A percentile compares a stretch with the other conserved stretches of the same genome.
Evolutionary conservation across 2,888 invertebrate genomes (phyloP).

Genomic region (Eupithecia inturbata): DNA sequence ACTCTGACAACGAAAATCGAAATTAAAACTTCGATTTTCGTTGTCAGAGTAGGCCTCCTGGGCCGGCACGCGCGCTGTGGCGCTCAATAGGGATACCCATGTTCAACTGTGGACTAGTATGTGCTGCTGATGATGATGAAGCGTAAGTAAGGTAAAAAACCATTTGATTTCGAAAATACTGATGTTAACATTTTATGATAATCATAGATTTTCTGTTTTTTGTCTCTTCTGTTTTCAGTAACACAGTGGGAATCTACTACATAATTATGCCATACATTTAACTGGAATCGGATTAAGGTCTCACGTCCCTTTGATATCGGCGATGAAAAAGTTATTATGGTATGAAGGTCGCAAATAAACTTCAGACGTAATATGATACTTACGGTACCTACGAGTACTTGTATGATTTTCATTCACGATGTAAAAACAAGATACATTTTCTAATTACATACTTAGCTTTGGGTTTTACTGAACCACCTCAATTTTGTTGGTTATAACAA

Average conservation of each 20-base stretch:
- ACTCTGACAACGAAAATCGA: too few species aligned
- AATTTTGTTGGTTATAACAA: background rate
- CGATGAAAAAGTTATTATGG: constrained; percentile 1
- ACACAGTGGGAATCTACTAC: background rate
- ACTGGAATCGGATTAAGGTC: background rate
- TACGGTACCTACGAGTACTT: too few species aligned
- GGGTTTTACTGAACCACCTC: background rate
- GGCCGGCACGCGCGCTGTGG: background rate
- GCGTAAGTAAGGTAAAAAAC: background rate
- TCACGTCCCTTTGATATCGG: background rate
- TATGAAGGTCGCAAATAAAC: background rate
- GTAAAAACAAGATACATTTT: background rate
- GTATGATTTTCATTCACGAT: background rate
- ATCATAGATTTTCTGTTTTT: too few species aligned
- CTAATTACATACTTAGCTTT: background rate
- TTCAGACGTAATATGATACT: background rate
- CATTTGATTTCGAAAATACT: too few species aligned
- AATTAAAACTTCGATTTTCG: too few species aligned
- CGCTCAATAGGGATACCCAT: background rate
- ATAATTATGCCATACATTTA: background rate
- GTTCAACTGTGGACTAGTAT: background rate
- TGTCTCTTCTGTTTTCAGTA: background rate
- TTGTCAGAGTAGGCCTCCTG: too few species aligned
- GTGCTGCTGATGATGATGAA: background rate
- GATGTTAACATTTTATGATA: too few species aligned